These are phyloP conservation scores for Platalea minor DNA, from an alignment of 2,797 vertebrate species.

Conservation along the genomic window DNA sequence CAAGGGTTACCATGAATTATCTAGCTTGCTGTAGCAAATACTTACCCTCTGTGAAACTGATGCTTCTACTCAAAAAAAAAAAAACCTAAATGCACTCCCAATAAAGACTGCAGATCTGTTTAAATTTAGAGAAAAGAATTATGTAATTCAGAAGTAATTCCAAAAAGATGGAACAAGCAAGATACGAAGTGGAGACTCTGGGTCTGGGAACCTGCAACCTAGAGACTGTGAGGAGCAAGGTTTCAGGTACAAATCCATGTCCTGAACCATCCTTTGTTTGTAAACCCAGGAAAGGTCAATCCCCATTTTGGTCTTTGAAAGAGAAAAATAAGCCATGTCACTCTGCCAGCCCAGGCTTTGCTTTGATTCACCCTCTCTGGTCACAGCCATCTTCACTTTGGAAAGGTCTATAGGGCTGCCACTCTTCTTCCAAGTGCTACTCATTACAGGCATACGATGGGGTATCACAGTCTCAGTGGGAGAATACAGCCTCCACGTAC, in stretches of 20 bases:
- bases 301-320: background rate
- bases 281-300: background rate
- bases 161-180: background rate
- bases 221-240: background rate
- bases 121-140: background rate
- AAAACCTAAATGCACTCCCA: background rate
- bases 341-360: background rate
- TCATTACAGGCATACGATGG: fast-evolving
- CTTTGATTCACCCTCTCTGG: background rate
- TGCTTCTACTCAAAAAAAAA: background rate
- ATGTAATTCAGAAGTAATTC: background rate
- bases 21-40: background rate
- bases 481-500: background rate
- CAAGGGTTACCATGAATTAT: background rate
- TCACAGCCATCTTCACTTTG: background rate
- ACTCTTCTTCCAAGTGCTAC: background rate
- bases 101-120: background rate
- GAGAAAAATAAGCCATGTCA: background rate
- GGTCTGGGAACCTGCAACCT: background rate
- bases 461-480: background rate
- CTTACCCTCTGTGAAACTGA: background rate
- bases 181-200: background rate
- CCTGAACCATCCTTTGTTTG: background rate
- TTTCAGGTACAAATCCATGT: background rate
- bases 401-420: background rate